Percentiles rank a stretch among this genome's conserved stretches.
phyloP scores from a whole-genome alignment of 2,113 vertebrate species.

The Onychostruthus taczanowskii region DNA sequence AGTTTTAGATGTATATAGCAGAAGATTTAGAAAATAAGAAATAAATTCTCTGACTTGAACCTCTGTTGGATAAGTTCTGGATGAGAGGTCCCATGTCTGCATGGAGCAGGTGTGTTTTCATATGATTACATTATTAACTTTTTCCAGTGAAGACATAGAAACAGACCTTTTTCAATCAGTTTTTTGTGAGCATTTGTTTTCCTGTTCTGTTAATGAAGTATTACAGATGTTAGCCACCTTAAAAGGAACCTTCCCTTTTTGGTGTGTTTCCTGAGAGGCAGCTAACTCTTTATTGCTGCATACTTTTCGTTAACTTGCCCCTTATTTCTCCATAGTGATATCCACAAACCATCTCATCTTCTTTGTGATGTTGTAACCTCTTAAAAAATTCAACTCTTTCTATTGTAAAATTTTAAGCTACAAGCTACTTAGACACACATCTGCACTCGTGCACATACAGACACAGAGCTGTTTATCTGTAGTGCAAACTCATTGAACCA shows the following conservation, averaged over 20 bases:
- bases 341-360: background rate
- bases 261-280: background rate
- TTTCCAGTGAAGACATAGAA: background rate
- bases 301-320: background rate
- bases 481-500: background rate
- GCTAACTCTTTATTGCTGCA: background rate
- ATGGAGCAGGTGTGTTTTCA: background rate
- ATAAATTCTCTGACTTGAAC: background rate
- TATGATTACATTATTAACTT: background rate
- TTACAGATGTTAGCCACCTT: background rate
- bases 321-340: background rate
- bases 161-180: background rate
- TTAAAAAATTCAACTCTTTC: background rate
- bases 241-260: background rate
- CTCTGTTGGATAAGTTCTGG: background rate
- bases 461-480: background rate
- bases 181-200: background rate
- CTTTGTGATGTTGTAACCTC: background rate
- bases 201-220: background rate
- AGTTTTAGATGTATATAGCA: background rate
- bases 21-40: background rate
- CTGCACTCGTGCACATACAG: background rate
- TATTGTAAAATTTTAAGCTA: background rate
- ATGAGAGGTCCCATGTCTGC: background rate
- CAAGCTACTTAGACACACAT: fast-evolving